Conservation (phyloP, 2,113 vertebrate genomes). For the Anoplopoma fimbria region DNA sequence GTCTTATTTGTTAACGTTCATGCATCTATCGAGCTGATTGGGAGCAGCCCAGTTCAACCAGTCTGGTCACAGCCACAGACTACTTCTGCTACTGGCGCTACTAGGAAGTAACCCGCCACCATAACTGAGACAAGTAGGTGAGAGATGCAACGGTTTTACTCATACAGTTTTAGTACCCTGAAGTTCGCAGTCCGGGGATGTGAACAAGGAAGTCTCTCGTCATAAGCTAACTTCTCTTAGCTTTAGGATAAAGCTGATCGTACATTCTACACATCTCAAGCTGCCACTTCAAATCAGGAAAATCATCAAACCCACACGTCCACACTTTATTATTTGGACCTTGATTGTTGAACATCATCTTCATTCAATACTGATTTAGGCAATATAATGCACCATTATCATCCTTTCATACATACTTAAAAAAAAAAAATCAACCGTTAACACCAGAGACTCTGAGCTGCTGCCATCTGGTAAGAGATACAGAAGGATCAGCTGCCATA, state of each 20-base stretch:
- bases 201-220: not conserved
- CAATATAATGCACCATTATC: slow-evolving; percentile 22
- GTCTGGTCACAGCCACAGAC: not conserved
- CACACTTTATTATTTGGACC: not conserved
- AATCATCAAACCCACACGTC: slow-evolving; percentile 7
- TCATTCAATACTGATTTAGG: slow-evolving; percentile 8
- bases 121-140: not conserved
- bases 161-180: not conserved
- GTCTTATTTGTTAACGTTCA: slow-evolving; percentile 1
- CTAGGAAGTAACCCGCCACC: not conserved
- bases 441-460: not conserved
- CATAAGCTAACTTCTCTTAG: not conserved
- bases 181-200: slow-evolving; percentile 14
- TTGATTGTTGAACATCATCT: too few relatives aligned
- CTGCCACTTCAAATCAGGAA: slow-evolving; percentile 28
- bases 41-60: not conserved
- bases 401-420: slow-evolving; percentile 29
- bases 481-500: too few relatives aligned
- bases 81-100: not conserved
- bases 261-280: slow-evolving; percentile 2
- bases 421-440: too few relatives aligned
- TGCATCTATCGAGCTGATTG: not conserved
- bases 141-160: not conserved
- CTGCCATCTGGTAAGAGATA: too few relatives aligned
- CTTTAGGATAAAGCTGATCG: not conserved